Conservation (phyloP, 2,113 vertebrate genomes). For the Cheirogaleus medius region DNA sequence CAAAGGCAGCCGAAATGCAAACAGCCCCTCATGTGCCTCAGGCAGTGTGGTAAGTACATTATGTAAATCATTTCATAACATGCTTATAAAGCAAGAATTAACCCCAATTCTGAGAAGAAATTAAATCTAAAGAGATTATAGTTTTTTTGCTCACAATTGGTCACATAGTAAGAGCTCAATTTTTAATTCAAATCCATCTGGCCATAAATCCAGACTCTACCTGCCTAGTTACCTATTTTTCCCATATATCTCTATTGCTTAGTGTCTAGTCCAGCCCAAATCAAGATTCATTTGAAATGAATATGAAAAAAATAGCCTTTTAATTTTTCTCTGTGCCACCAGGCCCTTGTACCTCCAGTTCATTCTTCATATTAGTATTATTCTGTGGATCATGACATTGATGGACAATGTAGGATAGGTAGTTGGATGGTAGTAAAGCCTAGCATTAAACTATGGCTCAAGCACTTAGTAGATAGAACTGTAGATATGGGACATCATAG, state of each 20-base stretch:
- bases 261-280: not conserved
- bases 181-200: not conserved
- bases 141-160: not conserved
- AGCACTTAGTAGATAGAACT: not conserved
- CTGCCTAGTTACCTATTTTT: not conserved
- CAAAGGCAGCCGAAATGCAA: not conserved
- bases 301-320: not conserved
- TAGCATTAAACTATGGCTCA: no score
- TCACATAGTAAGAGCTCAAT: not conserved
- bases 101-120: not conserved
- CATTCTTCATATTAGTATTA: not conserved
- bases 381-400: not conserved
- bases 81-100: not conserved
- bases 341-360: not conserved
- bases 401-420: not conserved
- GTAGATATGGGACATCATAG: not conserved
- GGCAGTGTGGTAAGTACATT: not conserved
- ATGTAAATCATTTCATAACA: not conserved
- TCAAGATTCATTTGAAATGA: not conserved
- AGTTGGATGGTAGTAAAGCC: not conserved
- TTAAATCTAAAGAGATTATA: not conserved
- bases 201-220: not conserved
- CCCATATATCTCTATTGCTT: not conserved
- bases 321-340: not conserved
- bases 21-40: not conserved